Evolutionary conservation across 2,888 invertebrate genomes (phyloP), one percentile per base, ranked within the genome.

Genomic region (Agrochola litura): DNA sequence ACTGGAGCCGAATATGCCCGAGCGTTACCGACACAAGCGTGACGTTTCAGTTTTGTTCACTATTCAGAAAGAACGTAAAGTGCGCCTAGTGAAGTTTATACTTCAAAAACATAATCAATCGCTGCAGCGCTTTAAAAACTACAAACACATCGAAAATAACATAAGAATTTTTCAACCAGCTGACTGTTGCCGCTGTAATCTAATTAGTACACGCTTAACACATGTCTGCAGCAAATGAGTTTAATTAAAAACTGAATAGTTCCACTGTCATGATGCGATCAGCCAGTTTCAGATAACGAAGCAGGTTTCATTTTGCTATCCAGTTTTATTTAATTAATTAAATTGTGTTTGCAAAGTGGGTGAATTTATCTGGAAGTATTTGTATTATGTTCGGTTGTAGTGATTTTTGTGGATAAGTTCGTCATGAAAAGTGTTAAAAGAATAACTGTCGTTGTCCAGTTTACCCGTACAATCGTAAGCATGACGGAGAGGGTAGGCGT

Each of bases 231-330:
- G 88, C 80, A 90, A 93, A 93, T 90, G 88, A 90, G 85, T 93
- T 94, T 93, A 94, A 95, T 94, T 94, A 89, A 94, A 94, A 94
- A 92, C 87, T 89, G 92, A 93, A 94, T 94, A 95, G 95, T 94
- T 94, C 85, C 89, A 91, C 88, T 87, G 85, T 85, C 81, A 89
- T 88, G 88, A 79, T 79, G 75, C 83, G 79, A 83, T 86, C 81
- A 83, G 76, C 77, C 71, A 8, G 87, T 69, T 83, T 83, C 83
- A 37, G 75, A 86, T 83, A 87, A 81, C 84, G 84, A 78, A 77
- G 72, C 80, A 68, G 67, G 41, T 81, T 89, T 64, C 66, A 87
- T 87, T 87, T 68, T 81, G 81, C 83, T 68, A 89, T 87, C 69
- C 75, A 81, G 71, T 82, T 87, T 74, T 70, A 86, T 71, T 83